phyloP scores from a whole-genome alignment of 2,888 invertebrate species.

The Andrena trimmerana region DNA sequence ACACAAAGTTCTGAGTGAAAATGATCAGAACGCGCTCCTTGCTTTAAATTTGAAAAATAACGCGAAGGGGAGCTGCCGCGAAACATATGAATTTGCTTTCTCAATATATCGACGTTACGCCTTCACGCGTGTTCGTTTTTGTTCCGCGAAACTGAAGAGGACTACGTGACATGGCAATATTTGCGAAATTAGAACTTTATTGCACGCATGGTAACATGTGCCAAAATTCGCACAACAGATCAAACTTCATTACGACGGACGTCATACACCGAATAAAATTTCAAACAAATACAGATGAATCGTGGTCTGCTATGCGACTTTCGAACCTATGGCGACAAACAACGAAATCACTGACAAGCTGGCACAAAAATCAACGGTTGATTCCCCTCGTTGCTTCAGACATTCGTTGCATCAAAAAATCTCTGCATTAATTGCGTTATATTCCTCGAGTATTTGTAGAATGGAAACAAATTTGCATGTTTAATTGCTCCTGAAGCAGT shows the following conservation, averaged over 20 bases:
- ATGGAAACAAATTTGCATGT: neutral
- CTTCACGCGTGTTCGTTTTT: constrained; percentile 15
- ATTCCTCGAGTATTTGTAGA: neutral
- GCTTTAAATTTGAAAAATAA: neutral
- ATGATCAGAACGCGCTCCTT: constrained; percentile 4
- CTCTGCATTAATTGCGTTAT: neutral
- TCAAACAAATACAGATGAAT: constrained; percentile 2
- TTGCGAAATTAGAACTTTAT: constrained; percentile 30
- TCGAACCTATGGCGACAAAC: neutral
- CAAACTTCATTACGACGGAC: constrained; percentile 1
- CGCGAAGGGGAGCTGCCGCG: neutral
- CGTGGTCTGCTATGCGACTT: constrained; percentile 3
- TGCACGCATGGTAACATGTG: constrained; percentile 12
- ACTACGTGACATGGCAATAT: constrained; percentile 28
- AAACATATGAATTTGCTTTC: constrained; percentile 19
- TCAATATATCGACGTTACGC: constrained; percentile 13
- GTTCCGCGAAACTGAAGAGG: constrained; percentile 10
- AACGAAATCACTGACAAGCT: neutral
- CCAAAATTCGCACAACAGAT: constrained; percentile 30
- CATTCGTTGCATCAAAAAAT: constrained; percentile 2
- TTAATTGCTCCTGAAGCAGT: neutral
- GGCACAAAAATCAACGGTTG: constrained; percentile 1
- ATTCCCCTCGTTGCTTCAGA: neutral
- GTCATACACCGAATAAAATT: constrained; percentile 32
- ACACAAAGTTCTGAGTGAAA: neutral